Percentiles rank a stretch among this genome's conserved stretches.
Evolutionary conservation across 2,113 vertebrate species (phyloP).

Genomic region (Perca fluviatilis): DNA sequence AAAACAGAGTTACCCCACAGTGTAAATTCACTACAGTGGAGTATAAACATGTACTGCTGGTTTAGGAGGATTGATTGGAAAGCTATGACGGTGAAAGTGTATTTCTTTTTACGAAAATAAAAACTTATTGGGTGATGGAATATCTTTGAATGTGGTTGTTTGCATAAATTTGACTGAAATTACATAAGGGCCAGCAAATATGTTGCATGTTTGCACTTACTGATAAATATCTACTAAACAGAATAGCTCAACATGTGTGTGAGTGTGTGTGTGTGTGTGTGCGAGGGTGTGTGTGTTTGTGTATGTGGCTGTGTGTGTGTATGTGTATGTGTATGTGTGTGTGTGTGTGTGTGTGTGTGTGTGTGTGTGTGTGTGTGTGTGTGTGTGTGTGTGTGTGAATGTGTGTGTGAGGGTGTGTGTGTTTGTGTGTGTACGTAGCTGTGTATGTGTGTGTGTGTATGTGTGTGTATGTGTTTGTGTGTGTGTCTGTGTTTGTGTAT

Average conservation of each 20-base stretch:
- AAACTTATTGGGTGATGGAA: neutral
- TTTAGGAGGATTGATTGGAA: constrained; percentile 28
- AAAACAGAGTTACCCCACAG: constrained; percentile 48
- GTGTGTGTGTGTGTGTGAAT: too few species aligned
- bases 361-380: too few species aligned
- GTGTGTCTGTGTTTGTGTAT: too few species aligned
- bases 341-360: neutral
- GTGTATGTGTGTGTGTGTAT: too few species aligned
- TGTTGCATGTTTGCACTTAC: neutral
- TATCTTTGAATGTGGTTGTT: neutral
- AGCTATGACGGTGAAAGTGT: neutral
- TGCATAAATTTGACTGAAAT: neutral
- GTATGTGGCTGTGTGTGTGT: neutral
- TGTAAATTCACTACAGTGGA: constrained; percentile 48
- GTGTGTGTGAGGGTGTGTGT: too few species aligned
- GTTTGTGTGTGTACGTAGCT: too few species aligned
- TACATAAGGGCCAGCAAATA: neutral
- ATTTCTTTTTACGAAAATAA: neutral
- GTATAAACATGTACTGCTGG: constrained; percentile 50
- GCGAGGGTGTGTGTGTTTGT: neutral
- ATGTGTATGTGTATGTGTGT: neutral
- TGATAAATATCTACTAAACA: neutral
- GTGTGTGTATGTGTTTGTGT: too few species aligned
- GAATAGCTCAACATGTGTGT: neutral
- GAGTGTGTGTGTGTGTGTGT: neutral